Percentiles rank a stretch among this genome's conserved stretches.
These are phyloP conservation scores for Scylla paramamosain DNA, from an alignment of 1,140 invertebrate species.

Conservation along the genomic window DNA sequence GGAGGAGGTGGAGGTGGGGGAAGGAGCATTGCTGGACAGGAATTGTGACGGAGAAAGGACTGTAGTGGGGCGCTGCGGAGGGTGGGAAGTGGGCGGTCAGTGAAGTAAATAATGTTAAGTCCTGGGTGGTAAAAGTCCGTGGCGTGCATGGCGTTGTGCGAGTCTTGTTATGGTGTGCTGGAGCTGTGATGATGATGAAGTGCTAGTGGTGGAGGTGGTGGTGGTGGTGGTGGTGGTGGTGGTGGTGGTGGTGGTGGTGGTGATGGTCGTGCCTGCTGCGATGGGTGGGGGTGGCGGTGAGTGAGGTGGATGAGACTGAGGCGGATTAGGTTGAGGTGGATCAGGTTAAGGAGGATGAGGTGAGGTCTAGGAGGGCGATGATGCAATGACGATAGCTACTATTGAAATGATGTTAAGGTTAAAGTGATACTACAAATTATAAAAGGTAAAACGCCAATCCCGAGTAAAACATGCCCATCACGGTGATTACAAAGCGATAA, in stretches of 20 bases:
- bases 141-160: background rate
- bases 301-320: background rate
- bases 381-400: no score
- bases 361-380: no score
- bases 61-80: background rate
- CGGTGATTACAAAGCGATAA: no score
- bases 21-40: background rate
- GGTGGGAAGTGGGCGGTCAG: background rate
- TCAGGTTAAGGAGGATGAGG: no score
- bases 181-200: background rate
- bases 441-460: no score
- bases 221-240: background rate
- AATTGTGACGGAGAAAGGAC: background rate
- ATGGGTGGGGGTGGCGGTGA: background rate
- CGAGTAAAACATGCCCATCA: no score
- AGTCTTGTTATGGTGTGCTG: background rate
- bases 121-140: background rate
- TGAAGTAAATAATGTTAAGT: background rate
- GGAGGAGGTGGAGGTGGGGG: background rate
- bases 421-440: no score
- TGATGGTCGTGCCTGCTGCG: background rate
- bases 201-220: background rate
- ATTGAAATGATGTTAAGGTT: no score
- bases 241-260: background rate
- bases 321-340: no score